Percentiles rank a stretch among this genome's conserved stretches.
These are phyloP conservation scores for Halictus ligatus DNA, from an alignment of 2,888 invertebrate species.

Conservation along the genomic window DNA sequence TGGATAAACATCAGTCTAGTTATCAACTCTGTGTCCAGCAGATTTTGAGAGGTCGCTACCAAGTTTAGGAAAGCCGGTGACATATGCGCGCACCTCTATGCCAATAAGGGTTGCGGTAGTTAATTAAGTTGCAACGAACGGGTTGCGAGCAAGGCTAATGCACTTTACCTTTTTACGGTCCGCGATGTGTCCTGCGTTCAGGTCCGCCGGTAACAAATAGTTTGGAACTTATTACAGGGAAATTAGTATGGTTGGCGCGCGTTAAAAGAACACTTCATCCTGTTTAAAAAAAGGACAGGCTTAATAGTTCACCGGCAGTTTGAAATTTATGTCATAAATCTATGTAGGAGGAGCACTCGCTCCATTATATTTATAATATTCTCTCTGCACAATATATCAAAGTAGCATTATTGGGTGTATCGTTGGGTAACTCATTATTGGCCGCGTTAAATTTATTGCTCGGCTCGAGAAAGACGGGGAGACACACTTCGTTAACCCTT, in stretches of 20 bases:
- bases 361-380: background rate
- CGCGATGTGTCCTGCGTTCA: background rate
- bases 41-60: too few species aligned
- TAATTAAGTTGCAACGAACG: background rate
- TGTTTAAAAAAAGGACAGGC: background rate
- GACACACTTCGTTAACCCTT: too few species aligned
- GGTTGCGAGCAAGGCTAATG: background rate
- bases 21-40: too few species aligned
- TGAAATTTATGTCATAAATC: background rate
- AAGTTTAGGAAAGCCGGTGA: background rate
- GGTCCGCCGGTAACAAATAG: slow-evolving; percentile 3
- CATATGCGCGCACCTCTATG: background rate
- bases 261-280: background rate
- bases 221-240: background rate
- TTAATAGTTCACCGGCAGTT: background rate
- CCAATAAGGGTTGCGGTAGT: background rate
- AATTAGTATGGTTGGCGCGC: background rate
- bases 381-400: background rate
- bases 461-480: too few species aligned
- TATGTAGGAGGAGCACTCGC: background rate
- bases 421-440: too few species aligned
- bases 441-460: too few species aligned
- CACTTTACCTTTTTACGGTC: background rate
- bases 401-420: too few species aligned
- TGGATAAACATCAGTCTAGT: too few species aligned